Evolutionary conservation across 2,113 vertebrate genomes (phyloP).

Genomic region (Melanerpes formicivorus): DNA sequence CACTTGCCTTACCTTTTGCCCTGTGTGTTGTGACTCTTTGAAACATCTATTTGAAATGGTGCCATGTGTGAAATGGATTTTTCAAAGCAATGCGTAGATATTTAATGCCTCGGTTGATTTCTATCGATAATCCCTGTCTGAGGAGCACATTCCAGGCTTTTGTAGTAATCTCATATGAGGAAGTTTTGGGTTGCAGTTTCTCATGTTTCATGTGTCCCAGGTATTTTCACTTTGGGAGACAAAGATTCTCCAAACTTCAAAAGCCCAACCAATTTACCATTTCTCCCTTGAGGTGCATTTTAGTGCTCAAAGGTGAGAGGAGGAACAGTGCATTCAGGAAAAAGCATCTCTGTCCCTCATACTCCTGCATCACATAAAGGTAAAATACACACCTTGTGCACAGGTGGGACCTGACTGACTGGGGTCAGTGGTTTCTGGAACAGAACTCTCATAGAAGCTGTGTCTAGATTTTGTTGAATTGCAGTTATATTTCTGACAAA

Average conservation of each 20-base stretch:
- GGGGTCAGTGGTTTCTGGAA: not conserved
- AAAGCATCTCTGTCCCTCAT: not conserved
- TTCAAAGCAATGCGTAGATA: not conserved
- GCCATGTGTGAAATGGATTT: not conserved
- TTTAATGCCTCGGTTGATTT: not conserved
- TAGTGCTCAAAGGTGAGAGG: not conserved
- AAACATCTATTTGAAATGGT: not conserved
- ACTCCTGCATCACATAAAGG: not conserved
- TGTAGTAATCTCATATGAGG: not conserved
- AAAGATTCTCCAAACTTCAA: not conserved
- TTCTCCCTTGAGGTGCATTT: not conserved
- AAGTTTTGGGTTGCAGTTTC: not conserved
- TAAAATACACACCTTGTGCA: not conserved
- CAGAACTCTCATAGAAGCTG: not conserved
- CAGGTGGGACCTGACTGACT: not conserved
- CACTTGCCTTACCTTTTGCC: not conserved
- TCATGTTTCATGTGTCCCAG: not conserved
- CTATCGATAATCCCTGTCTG: not conserved
- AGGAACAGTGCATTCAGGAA: not conserved
- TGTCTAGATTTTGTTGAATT: not conserved
- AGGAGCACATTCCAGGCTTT: not conserved
- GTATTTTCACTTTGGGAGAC: not conserved
- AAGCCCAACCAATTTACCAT: not conserved
- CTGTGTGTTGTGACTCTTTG: not conserved
- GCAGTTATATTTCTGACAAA: not conserved